These are phyloP conservation scores for Drosophila tsacasi DNA, from an alignment of 1,140 invertebrate species.

Conservation along the genomic window DNA sequence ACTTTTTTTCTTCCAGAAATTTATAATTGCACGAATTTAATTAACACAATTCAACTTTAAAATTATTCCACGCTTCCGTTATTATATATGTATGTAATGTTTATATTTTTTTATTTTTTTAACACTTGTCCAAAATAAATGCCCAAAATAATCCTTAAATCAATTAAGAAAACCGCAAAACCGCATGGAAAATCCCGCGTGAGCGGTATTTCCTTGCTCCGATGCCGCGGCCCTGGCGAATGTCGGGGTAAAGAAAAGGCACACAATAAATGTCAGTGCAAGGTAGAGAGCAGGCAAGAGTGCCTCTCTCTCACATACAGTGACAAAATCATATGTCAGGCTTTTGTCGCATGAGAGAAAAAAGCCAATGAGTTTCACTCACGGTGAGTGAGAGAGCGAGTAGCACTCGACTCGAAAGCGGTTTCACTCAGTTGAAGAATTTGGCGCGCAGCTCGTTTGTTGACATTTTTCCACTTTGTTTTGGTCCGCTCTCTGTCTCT, in stretches of 20 bases:
- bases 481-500: slow-evolving; percentile 48
- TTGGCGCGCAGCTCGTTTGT: slow-evolving; percentile 82
- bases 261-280: slow-evolving; percentile 71
- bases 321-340: background rate
- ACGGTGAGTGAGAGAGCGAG: slow-evolving; percentile 5
- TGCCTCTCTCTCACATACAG: slow-evolving; percentile 30
- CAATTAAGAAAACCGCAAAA: slow-evolving; percentile 15
- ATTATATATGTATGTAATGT: background rate
- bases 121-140: slow-evolving; percentile 6
- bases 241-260: slow-evolving; percentile 28
- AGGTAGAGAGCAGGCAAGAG: slow-evolving; percentile 37
- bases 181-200: slow-evolving; percentile 17
- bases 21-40: background rate
- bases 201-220: slow-evolving; percentile 42
- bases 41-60: slow-evolving; percentile 5
- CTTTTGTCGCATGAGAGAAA: slow-evolving; percentile 62
- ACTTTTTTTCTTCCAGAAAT: background rate
- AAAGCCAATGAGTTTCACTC: slow-evolving; percentile 1
- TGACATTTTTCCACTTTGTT: slow-evolving; percentile 82
- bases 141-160: background rate
- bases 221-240: slow-evolving; percentile 64
- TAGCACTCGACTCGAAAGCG: slow-evolving; percentile 27
- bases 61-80: slow-evolving; percentile 24
- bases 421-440: slow-evolving; percentile 55
- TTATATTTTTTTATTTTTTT: slow-evolving; percentile 12